Base-by-base conservation (phyloP, 2,888 invertebrate genomes). In the Nesidiocoris tenuis region DNA sequence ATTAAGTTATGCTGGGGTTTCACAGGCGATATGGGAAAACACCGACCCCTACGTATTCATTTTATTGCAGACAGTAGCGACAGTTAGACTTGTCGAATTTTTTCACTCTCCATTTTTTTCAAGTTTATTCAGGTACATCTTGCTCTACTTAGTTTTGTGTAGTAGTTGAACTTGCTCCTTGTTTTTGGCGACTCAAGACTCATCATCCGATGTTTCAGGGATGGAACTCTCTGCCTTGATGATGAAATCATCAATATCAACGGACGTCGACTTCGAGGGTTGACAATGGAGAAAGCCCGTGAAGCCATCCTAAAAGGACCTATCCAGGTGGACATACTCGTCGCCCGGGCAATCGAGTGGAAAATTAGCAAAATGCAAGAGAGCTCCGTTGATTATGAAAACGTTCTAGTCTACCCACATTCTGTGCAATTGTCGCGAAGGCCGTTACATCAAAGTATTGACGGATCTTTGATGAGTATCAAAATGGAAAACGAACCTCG, bases 171-270 rank as follows among this genome's bases (percentile, higher is more conserved):
- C n/a, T n/a, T n/a, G n/a, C n/a, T n/a, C n/a, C n/a, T n/a, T n/a
- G n/a, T n/a, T n/a, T n/a, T n/a, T n/a, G n/a, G n/a, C n/a, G n/a
- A n/a, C n/a, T n/a, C n/a, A n/a, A n/a, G n/a, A n/a, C n/a, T n/a
- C n/a, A n/a, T n/a, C n/a, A n/a, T n/a, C n/a, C n/a, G 12, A 39
- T 72, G 81, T 85, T 84, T 75, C 84, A 88, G 89, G 80, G 90
- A 90, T 81, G 90, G 90, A 0, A 86, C 88, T 0, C 83, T 92
- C 74, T 86, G 86, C 74, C 86, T 90, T 39, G 91, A 91, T 16
- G 91, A 92, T 82, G 90, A 91, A 82, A 87, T 92, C 23, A 85
- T 91, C 23, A 90, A 90, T 79, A 90, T 91, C 2, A 91, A 91
- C 81, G 91, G 91, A 12, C 86, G 87, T 78, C 85, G 90, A 80